Evolutionary conservation across 2,888 invertebrate genomes (phyloP), one percentile per base, ranked within the genome.

Genomic region (Epistrophe eligans): DNA sequence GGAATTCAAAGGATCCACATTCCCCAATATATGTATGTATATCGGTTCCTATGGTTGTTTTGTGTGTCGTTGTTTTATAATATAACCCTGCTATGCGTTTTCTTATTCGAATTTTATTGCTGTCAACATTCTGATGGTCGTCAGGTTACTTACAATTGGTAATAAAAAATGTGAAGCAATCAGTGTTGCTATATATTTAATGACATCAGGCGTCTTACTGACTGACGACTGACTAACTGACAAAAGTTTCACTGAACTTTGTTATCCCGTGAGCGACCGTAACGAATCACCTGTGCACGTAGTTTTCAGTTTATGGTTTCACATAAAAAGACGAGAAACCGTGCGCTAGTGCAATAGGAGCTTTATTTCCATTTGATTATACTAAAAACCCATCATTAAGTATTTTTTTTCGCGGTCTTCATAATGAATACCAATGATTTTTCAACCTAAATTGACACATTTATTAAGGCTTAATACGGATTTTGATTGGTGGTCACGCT

Each of bases 1-100:
- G 91, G 91, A 91, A 91, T 90, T 90, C 89, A 89, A 89, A 87
- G 90, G 89, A 89, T 89, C 88, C 45, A 17, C 10, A 9, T 32
- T 15, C 90, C 90, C 89, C n/a, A n/a, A n/a, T n/a, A n/a, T n/a
- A n/a, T n/a, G n/a, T n/a, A n/a, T 38, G 17, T 90, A 89, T 32
- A 10, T 48, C 6, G 45, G 10, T 32, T 4, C 7, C 4, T 32
- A 24, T 7, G 32, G 32, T 19, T 11, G 10, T 1, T 50, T 4
- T 58, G 28, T 58, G 28, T 67, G 58, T 72, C 62, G 40, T 57
- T 71, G 70, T 77, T 48, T 57, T 58, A 45, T 48, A 48, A 52
- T 71, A 73, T 70, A 71, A 8, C 64, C 81, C 74, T 35, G 57
- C n/a, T n/a, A n/a, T 32, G 3, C 24, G 24, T 19, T 60, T 43